Base-by-base conservation (phyloP, 2,113 vertebrate genomes). In the Perca flavescens region DNA sequence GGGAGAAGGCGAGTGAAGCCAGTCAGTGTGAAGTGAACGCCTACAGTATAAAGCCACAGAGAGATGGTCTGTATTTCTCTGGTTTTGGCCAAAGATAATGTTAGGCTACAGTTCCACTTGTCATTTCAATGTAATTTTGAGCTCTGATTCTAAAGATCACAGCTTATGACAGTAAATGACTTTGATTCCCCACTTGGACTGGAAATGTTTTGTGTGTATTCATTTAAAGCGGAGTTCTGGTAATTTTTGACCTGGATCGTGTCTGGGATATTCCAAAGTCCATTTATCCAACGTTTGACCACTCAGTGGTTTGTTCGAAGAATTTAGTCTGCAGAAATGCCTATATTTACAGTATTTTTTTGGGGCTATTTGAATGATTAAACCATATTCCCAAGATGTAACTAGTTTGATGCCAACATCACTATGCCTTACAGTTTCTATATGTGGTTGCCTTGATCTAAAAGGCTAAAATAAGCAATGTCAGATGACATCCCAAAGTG, bases 1-100 rank as follows among this genome's bases (percentile, higher is more conserved):
- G 57, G 50, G 74, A 64, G 70, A 81, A 57, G 73, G 36, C 80
- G 84, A 85, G 89, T 83, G 72, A 76, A 86, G 79, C 54, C 74
- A 83, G 88, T 85, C 72, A 34, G 88, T 90, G 82, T 62, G 76
- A 70, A 82, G 43, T n/a, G 81, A 92, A 65, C 21, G 47, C 34
- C 75, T 75, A 47, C 31, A 43, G 77, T 69, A 77, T 58, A 68
- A 88, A 87, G 70, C 66, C 56, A 61, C 47, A 86, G 61, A 83
- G 52, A 85, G 85, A 64, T 57, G n/a, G 40, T 56, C 66, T 81
- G 74, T 40, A 17, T 76, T 85, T 68, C 53, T 78, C 36, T 56
- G 16, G 34, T 74, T 74, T 71, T 31, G 66, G 74, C 79, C 54
- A 87, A 85, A 67, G 62, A 79, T 78, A 71, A 86, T 89, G 67